Evolutionary conservation across 2,797 vertebrate genomes (phyloP), one percentile per base, ranked within the genome.

Genomic region (Loris lydekkerianus): DNA sequence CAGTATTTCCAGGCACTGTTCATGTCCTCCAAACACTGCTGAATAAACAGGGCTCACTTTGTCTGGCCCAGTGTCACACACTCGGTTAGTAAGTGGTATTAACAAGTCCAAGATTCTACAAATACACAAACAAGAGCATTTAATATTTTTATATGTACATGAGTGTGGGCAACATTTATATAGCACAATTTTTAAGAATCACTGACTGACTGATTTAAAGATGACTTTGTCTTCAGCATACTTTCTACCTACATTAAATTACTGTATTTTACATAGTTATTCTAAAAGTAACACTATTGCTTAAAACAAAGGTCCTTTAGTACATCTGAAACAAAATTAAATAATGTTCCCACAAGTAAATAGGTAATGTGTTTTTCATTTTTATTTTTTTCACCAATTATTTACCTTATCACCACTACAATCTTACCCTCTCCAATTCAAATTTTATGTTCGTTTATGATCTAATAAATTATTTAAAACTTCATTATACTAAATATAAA

Each of bases 41-140:
- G 99, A 98, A 61, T 99, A 99, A 40, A 99, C 98, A 0, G 99
- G 99, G 97, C 99, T 99, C 96, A 99, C 99, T 98, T 99, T 98
- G 97, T 98, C 98, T 15, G 97, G 87, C 0, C 96, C 98, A 25
- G 40, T 98, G 97, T 99, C 99, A 97, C 99, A 99, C 13, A 70
- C 73, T 11, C 98, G 98, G 20, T 99, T 98, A 0, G 99, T 99
- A 43, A 99, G 81, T 0, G 99, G 98, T 83, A 99, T 98, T 72
- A 99, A 97, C 94, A 99, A 97, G 95, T 98, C 97, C 86, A 99
- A 98, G 93, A 99, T 97, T 40, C 99, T 99, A 97, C 37, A 98
- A 96, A 82, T 34, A 96, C 75, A 91, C 21, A 86, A 92, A 96
- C 18, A 67, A 63, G 10, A 86, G 13, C 5, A 82, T 31, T 94